Evolutionary conservation across 2,888 invertebrate species (phyloP), one percentile per base, ranked within the genome.

Genomic region (Drosophila kanekoi): DNA sequence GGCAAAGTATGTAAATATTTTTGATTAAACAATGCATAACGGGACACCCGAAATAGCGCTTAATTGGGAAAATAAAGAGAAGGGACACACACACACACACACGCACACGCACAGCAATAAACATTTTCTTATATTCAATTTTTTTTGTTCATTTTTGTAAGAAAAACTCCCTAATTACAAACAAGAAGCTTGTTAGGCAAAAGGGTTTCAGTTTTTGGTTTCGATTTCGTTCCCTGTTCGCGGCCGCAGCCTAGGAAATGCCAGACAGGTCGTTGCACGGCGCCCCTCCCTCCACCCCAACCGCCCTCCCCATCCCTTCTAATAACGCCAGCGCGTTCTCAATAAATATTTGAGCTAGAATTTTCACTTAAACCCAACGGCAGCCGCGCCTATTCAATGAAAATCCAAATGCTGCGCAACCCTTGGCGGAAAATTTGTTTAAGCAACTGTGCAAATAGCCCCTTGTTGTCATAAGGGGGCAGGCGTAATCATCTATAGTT

Each of bases 391-490:
- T 14, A 41, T 54, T 64, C 23, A 60, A 72, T 49, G 57, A 37
- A 20, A 59, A 44, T 47, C 52, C 38, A 62, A 61, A 56, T 37
- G 23, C 38, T 41, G 40, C 32, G 57, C 75, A 72, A 72, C 81
- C 75, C 82, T 65, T 65, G 65, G 73, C 76, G 60, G 61, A 53
- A 83, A 85, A 81, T 87, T 76, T 83, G 51, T 87, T 87, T 76
- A 85, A 87, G 72, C 83, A 83, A 83, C 83, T 83, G 83, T 70
- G 70, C 82, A 83, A 83, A 83, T 87, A 83, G 41, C 37, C 28
- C 28, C 41, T 43, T 20, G 47, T 40, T 41, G 23, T 41, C 33
- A 1, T 6, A 6, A 45, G 58, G 38, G 35, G 33, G 38, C 14
- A 13, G 51, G 40, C 52, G 49, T 51, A 72, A 58, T 65, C 53